phyloP scores from a whole-genome alignment of 2,888 invertebrate genomes.

The Hedychridium roseum region DNA sequence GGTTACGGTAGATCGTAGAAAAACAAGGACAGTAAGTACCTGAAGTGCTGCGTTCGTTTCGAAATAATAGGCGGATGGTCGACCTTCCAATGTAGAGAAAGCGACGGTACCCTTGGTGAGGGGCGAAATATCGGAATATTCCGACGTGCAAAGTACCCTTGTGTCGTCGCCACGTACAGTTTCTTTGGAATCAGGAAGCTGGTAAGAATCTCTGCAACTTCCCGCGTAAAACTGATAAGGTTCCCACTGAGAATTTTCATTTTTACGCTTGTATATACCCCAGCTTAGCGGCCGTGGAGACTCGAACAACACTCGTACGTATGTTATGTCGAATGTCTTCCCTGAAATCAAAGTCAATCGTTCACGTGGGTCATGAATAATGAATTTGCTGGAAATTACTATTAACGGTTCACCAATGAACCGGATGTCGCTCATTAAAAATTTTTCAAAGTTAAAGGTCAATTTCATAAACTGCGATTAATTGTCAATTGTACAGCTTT shows the following conservation, averaged over 20 bases:
- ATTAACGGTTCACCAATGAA: too few species aligned
- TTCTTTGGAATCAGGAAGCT: conserved; percentile 78
- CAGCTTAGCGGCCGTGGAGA: conserved; percentile 98
- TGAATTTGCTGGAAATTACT: neutral
- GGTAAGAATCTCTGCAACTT: conserved; percentile 91
- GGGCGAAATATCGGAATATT: conserved; percentile 97
- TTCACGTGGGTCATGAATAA: neutral
- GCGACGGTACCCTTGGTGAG: conserved; percentile 93
- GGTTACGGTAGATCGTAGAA: too few species aligned
- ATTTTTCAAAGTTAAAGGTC: too few species aligned
- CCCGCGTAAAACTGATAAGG: conserved; percentile 94
- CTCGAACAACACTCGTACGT: conserved; percentile 91
- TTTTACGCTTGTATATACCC: conserved; percentile 88
- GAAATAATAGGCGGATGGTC: conserved; percentile 92
- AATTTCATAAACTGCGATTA: too few species aligned
- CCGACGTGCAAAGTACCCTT: conserved; percentile 95
- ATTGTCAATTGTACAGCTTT: too few species aligned
- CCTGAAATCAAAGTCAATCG: conserved; percentile 68
- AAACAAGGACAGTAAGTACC: conserved; percentile 66
- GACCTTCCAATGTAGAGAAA: conserved; percentile 92
- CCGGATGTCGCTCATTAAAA: too few species aligned
- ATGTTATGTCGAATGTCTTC: conserved; percentile 97
- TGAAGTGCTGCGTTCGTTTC: conserved; percentile 90
- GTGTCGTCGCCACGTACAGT: conserved; percentile 82
- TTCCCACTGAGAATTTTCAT: conserved; percentile 82